Evolutionary conservation across 2,797 vertebrate species (phyloP).

Genomic region (Cirrhinus mrigala): DNA sequence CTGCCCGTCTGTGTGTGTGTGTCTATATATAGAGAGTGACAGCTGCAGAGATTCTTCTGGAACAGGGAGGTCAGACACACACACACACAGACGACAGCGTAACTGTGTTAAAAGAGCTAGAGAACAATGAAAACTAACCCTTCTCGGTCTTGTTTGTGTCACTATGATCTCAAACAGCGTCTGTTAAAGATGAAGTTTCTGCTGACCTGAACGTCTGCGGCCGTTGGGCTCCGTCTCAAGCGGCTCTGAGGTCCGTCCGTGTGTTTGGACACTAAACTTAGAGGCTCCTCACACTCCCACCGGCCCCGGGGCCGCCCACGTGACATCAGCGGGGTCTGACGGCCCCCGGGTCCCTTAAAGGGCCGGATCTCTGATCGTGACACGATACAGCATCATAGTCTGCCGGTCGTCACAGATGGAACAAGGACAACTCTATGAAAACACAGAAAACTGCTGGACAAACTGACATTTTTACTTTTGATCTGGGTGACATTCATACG

Average conservation of each 20-base stretch:
- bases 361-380: background rate
- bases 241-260: slow-evolving; percentile 7
- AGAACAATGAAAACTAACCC: too few relatives aligned
- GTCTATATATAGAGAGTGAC: slow-evolving; percentile 66
- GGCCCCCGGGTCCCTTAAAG: slow-evolving; percentile 10
- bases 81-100: background rate
- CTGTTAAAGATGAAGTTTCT: background rate
- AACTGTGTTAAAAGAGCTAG: background rate
- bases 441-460: background rate
- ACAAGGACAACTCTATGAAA: background rate
- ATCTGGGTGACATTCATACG: background rate
- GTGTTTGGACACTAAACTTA: slow-evolving; percentile 68
- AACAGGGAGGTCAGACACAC: slow-evolving; percentile 21
- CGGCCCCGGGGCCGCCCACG: slow-evolving; percentile 15
- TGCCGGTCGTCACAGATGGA: background rate
- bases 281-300: slow-evolving; percentile 52
- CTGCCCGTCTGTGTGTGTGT: background rate
- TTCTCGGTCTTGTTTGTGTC: background rate
- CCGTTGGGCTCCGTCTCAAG: background rate
- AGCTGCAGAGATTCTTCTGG: slow-evolving; percentile 64
- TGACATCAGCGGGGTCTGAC: slow-evolving; percentile 36
- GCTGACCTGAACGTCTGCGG: slow-evolving; percentile 18
- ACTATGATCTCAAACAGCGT: background rate
- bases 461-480: background rate
- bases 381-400: background rate